Evolutionary conservation across 1,140 invertebrate species (phyloP).

Genomic region (Planococcus citri): DNA sequence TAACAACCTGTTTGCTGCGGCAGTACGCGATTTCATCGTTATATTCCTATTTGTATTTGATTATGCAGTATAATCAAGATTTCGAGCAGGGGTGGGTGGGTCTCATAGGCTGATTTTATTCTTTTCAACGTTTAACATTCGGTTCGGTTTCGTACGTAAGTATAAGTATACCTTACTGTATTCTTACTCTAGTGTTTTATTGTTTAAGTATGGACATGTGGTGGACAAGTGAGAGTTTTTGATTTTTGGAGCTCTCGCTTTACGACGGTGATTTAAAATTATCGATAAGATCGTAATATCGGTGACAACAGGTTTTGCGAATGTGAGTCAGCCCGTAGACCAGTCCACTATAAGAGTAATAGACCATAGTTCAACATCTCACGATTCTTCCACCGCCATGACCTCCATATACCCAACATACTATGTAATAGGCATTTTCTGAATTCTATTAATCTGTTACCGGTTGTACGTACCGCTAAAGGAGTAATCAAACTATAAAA

Average conservation of each 20-base stretch:
- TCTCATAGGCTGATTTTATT: background rate
- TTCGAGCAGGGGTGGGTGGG: background rate
- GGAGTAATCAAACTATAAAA: background rate
- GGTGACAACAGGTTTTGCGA: background rate
- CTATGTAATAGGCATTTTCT: background rate
- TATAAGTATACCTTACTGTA: too few species aligned
- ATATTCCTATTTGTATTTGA: background rate
- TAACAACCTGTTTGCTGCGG: constrained; percentile 14
- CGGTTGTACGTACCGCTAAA: background rate
- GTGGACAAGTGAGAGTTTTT: background rate
- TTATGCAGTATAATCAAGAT: background rate
- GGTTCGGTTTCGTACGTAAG: too few species aligned
- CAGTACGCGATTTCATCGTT: background rate
- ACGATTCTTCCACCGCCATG: background rate
- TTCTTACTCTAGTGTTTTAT: too few species aligned
- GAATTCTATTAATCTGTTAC: background rate
- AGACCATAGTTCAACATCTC: background rate
- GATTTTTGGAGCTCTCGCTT: background rate
- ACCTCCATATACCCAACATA: background rate
- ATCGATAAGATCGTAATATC: background rate
- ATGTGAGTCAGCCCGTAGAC: background rate
- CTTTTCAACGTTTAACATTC: too few species aligned
- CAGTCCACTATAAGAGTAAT: background rate
- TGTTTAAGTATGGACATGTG: too few species aligned
- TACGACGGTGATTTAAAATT: background rate